Base-by-base conservation (phyloP, 2,888 invertebrate species). In the Caenorhabditis japonica region DNA sequence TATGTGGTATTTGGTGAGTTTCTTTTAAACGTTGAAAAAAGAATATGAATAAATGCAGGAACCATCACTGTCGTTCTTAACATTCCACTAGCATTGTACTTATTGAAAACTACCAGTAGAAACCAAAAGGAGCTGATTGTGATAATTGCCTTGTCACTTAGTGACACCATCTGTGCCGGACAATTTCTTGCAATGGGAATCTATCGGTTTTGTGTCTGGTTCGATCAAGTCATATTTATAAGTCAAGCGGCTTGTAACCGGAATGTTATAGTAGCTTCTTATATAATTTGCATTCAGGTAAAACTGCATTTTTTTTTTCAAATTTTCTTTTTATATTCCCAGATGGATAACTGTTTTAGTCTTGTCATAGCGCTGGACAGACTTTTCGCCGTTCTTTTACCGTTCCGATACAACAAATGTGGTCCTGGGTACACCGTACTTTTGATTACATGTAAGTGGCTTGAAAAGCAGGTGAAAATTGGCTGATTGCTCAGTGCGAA, bases 41-140 rank as follows among this genome's bases (percentile, higher is more conserved):
- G 10, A 1, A 5, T 30, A 27, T 13, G 13, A 13, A n/a, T 25
- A 13, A 15, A 10, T 70, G 43, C n/a, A 62, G 71, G 71, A n/a
- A 38, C 58, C 0, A 58, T 62, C 12, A 60, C 60, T 8, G 12
- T 71, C 4, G n/a, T 72, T 10, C 33, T 64, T 8, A 72, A 72
- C 30, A 19, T 62, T 12, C 72, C 72, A 1, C 17, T 72, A 15
- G 55, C 64, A 5, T 15, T 34, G 0, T 72, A 72, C 46, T 49
- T 72, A 3, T 25, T 72, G n/a, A 64, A 64, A 49, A 72, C 64
- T 4, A 61, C 59, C 4, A 47, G 27, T 3, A 64, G 39, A 27
- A 72, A 53, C 33, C 72, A 72, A 30, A 72, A 72, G 38, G 72
- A 72, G 27, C 53, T 72, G 2, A 64, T 72, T 33, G 52, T 72